These are phyloP conservation scores for Lasioglossum lativentre DNA, from an alignment of 2,888 invertebrate genomes.

Conservation along the genomic window DNA sequence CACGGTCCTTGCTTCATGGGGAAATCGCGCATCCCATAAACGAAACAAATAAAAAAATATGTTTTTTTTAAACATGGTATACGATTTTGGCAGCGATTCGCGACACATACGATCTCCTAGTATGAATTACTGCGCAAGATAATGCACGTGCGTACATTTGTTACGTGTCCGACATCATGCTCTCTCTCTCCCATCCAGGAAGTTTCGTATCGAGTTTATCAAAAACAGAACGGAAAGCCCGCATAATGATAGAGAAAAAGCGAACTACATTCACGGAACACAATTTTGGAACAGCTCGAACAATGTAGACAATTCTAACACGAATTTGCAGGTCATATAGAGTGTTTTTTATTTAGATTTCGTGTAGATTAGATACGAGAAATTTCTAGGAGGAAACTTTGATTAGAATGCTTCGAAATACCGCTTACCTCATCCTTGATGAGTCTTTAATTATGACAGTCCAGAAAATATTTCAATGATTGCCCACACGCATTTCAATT, in stretches of 20 bases:
- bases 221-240: conserved; percentile 80
- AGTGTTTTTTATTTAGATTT: neutral
- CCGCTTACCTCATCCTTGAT: neutral
- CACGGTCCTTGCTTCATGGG: neutral
- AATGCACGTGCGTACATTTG: conserved; percentile 70
- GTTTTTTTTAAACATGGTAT: neutral
- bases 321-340: neutral
- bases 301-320: neutral
- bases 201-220: conserved; percentile 81
- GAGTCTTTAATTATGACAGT: neutral
- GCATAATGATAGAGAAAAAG: conserved; percentile 73
- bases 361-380: neutral
- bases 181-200: conserved; percentile 70
- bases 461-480: neutral
- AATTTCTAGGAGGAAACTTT: too few species aligned
- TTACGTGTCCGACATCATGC: conserved; percentile 61
- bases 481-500: neutral
- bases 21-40: neutral
- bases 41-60: neutral
- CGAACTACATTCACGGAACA: conserved; percentile 9
- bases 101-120: conserved; percentile 31
- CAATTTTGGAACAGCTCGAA: conserved; percentile 20
- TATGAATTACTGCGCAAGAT: conserved; percentile 53
- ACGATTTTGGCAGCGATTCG: neutral
- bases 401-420: neutral